A percentile compares a stretch with the other conserved stretches of the same genome.
These are phyloP conservation scores for Encarsia formosa DNA, from an alignment of 2,888 invertebrate genomes.

Conservation along the genomic window DNA sequence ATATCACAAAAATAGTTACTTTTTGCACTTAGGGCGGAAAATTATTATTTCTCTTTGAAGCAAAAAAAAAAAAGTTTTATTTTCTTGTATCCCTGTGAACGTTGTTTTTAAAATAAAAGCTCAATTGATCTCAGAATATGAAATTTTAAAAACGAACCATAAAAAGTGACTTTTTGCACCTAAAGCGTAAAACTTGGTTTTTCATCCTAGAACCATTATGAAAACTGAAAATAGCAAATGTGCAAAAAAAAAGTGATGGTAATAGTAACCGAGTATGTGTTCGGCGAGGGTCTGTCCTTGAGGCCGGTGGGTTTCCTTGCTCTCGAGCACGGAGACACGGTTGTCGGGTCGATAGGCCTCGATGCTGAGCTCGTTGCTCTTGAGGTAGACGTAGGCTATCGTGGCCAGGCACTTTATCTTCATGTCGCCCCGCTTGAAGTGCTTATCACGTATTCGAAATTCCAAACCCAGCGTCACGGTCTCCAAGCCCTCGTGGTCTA, in stretches of 20 bases:
- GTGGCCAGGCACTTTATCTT: constrained; percentile 86
- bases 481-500: constrained; percentile 65
- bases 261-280: constrained; percentile 63
- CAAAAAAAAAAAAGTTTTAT: too few relatives aligned
- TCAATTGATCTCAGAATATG: too few relatives aligned
- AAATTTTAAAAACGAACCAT: too few relatives aligned
- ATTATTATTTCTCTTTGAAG: too few relatives aligned
- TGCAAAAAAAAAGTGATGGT: not conserved
- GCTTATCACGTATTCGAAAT: constrained; percentile 74
- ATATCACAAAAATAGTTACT: too few relatives aligned
- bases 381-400: constrained; percentile 81
- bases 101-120: too few relatives aligned
- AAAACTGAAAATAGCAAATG: too few relatives aligned
- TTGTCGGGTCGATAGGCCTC: constrained; percentile 65
- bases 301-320: constrained; percentile 66
- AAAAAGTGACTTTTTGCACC: too few relatives aligned
- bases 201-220: too few relatives aligned
- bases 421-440: constrained; percentile 80
- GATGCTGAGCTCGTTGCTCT: constrained; percentile 83
- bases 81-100: too few relatives aligned
- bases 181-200: too few relatives aligned
- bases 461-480: constrained; percentile 73
- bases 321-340: constrained; percentile 69
- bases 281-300: constrained; percentile 63
- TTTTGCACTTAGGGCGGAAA: too few relatives aligned